Base-by-base conservation (phyloP, 2,113 vertebrate genomes). In the Corvus hawaiiensis region DNA sequence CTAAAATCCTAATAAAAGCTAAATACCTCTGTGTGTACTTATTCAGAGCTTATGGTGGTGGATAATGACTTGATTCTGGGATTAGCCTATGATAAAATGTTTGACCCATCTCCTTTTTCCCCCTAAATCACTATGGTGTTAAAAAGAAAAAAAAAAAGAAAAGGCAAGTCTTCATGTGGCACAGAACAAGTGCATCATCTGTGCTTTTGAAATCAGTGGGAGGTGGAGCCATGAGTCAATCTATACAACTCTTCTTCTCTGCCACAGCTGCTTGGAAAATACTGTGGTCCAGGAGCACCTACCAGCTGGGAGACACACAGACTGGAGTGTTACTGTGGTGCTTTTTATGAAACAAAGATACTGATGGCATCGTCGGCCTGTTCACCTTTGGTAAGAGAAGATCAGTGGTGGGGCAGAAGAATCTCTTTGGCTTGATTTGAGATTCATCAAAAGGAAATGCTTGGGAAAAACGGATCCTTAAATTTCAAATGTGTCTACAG, bases 371-470 rank as follows among this genome's bases (percentile, higher is more conserved):
- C 96, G 1, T 81, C 94, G 49, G 72, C 86, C 49, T 94, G 63
- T 51, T 94, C 73, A 27, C 63, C 74, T 89, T 66, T 91, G 96
- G 97, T 97, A 96, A 97, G 97, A 84, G n/a, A 63, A 67, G 54
- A 88, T 54, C 28, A 18, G 14, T 0, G 0, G 8, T 46, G n/a
- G 43, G 87, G 27, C 28, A 28, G 82, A 66, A 79, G 12, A n/a
- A 59, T 68, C 26, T 54, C 16, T 76, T 92, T n/a, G 48, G 5
- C 19, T 74, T 81, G 17, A 18, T 26, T 2, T 91, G 82, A 84
- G 35, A 28, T 69, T 83, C 4, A 48, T 33, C 27, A 76, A 83
- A 78, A 92, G n/a, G 14, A 64, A 83, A 54, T 46, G 11, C 6
- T 35, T 66, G 26, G 26, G 26, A 19, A 69, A 46, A 76, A 89